Evolutionary conservation across 1,140 invertebrate species (phyloP), one percentile per base, ranked within the genome.

Genomic region (Zaprionus nigranus): DNA sequence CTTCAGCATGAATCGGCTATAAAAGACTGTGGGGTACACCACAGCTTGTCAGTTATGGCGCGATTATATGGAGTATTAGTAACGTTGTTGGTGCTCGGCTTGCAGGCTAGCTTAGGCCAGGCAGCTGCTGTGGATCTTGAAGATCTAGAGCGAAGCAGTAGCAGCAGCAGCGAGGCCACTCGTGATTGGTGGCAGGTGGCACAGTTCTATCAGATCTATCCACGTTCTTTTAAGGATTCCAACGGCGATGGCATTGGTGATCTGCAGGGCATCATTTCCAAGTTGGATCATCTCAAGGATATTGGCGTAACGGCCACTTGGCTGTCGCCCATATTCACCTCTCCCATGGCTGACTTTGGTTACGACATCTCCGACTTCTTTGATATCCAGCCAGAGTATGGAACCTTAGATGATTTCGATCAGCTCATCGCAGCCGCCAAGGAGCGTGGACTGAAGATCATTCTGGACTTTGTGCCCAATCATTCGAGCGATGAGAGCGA

Each of bases 311-410:
- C 94, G 17, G 94, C 94, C 3, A 93, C 95, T 87, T 96, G 96
- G 95, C 79, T 97, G 0, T 96, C 95, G 17, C 95, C 96, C 6
- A 95, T 97, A 51, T 97, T 94, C 78, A 93, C 94, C 69, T 95
- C 95, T 4, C 95, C 95, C 2, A 95, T 96, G 94, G 94, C 94
- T 1, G 95, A 96, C 80, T 95, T 95, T 79, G 95, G 95, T 22
- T 96, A 96, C 65, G 96, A 96, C 61, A 94, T 96, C 46, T 90
- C 95, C 2, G 94, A 96, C 80, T 96, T 96, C 66, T 95, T 97
- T 81, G 94, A 94, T 26, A 94, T 98, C 56, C 94, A 97, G 78
- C 93, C 94, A 0, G 93, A 95, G 66, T 96, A 96, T 71, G 97
- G 97, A 12, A 96, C 94, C 0, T 93, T 97, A 78, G 93, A 94